Conservation (phyloP, 2,797 vertebrate genomes). For the Myioborus melanocephalus region DNA sequence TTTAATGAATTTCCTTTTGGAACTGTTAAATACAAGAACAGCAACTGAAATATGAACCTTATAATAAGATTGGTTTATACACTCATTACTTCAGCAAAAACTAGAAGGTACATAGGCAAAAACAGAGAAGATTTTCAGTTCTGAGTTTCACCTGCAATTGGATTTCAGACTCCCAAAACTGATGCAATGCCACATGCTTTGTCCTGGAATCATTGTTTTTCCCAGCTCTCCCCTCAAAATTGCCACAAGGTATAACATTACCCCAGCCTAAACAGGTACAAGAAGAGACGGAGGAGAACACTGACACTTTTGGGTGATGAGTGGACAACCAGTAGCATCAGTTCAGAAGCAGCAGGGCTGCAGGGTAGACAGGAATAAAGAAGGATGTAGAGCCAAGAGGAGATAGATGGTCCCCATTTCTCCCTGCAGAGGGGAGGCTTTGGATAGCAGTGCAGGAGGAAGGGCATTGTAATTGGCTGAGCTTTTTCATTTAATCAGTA, state of each 20-base stretch:
- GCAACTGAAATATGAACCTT: background rate
- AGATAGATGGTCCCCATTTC: background rate
- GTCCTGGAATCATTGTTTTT: background rate
- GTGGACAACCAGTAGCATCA: background rate
- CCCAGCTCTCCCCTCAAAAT: background rate
- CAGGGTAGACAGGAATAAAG: background rate
- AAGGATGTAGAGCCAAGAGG: background rate
- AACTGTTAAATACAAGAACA: background rate
- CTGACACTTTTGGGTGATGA: background rate
- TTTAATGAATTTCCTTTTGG: background rate
- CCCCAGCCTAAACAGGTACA: background rate
- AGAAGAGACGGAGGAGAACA: background rate
- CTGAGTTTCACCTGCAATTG: background rate
- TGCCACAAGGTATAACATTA: background rate
- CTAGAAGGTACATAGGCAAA: background rate
- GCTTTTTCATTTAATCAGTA: background rate
- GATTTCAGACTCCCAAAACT: background rate
- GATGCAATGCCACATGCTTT: background rate
- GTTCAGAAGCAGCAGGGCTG: background rate
- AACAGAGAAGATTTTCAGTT: background rate
- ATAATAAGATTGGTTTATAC: background rate
- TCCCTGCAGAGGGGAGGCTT: accelerated
- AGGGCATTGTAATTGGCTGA: background rate
- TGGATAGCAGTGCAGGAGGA: background rate
- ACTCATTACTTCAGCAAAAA: background rate